Evolutionary conservation across 1,140 invertebrate genomes (phyloP).

Genomic region (Sitobion miscanthi): DNA sequence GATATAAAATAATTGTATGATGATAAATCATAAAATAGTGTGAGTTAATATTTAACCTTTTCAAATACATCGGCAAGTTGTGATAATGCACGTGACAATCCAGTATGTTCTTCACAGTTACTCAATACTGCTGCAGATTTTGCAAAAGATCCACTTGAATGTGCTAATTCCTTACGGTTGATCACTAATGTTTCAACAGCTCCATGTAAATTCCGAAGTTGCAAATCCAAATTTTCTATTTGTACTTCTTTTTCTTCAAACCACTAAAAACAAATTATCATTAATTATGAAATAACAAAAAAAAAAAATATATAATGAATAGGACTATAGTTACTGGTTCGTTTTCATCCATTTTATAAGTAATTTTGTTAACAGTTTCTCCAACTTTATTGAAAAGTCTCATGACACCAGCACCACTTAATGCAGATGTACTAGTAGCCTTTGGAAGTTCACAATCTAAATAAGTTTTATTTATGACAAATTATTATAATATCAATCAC

Average conservation of each 20-base stretch:
- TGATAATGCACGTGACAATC: conserved; percentile 88
- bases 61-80: conserved; percentile 92
- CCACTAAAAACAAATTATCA: conserved; percentile 75
- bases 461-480: conserved; percentile 57
- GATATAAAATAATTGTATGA: not conserved
- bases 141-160: conserved; percentile 79
- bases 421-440: conserved; percentile 92
- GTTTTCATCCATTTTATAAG: conserved; percentile 98
- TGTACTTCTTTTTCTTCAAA: conserved; percentile 95
- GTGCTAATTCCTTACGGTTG: conserved; percentile 85
- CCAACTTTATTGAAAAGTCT: conserved; percentile 95
- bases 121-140: conserved; percentile 91
- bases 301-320: not conserved
- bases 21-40: not conserved
- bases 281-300: not conserved
- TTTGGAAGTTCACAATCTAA: conserved; percentile 90
- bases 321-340: conserved; percentile 78
- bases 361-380: conserved; percentile 98
- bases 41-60: conserved; percentile 66
- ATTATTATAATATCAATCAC: not conserved
- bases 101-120: conserved; percentile 93
- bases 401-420: conserved; percentile 94
- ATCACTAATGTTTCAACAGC: conserved; percentile 88
- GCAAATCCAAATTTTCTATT: conserved; percentile 89
- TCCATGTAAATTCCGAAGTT: conserved; percentile 85